A percentile compares a stretch with the other conserved stretches of the same genome.
phyloP scores from a whole-genome alignment of 2,113 vertebrate species.

The Prinia subflava region DNA sequence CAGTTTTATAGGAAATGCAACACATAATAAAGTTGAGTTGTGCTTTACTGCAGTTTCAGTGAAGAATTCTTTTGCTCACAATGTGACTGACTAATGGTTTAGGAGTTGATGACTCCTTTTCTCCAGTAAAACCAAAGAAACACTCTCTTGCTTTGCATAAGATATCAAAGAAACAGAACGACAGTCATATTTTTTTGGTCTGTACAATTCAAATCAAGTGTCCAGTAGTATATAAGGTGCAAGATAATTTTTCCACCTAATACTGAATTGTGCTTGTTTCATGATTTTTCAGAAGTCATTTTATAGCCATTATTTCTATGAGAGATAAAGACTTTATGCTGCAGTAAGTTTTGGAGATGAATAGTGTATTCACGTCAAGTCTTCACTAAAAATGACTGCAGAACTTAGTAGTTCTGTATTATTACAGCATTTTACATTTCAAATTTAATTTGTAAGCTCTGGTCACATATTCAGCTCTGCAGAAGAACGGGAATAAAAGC shows the following conservation, averaged over 20 bases:
- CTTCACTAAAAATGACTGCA: background rate
- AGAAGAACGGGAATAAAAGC: background rate
- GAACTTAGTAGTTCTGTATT: background rate
- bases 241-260: background rate
- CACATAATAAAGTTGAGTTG: background rate
- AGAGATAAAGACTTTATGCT: constrained; percentile 2
- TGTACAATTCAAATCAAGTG: background rate
- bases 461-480: background rate
- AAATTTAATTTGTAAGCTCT: background rate
- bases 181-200: background rate
- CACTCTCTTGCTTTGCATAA: background rate
- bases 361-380: background rate
- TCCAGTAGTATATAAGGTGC: background rate
- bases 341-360: constrained; percentile 7
- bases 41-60: background rate
- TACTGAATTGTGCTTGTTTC: background rate
- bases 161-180: background rate
- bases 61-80: background rate
- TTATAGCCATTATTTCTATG: background rate
- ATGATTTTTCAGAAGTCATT: background rate
- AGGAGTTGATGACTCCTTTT: background rate
- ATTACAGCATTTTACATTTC: background rate
- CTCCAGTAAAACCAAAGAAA: background rate
- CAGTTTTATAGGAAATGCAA: background rate
- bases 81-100: background rate